Percentiles rank a stretch among this genome's conserved stretches.
These are phyloP conservation scores for Peromyscus californicus DNA, from an alignment of 2,113 vertebrate genomes.

Conservation along the genomic window DNA sequence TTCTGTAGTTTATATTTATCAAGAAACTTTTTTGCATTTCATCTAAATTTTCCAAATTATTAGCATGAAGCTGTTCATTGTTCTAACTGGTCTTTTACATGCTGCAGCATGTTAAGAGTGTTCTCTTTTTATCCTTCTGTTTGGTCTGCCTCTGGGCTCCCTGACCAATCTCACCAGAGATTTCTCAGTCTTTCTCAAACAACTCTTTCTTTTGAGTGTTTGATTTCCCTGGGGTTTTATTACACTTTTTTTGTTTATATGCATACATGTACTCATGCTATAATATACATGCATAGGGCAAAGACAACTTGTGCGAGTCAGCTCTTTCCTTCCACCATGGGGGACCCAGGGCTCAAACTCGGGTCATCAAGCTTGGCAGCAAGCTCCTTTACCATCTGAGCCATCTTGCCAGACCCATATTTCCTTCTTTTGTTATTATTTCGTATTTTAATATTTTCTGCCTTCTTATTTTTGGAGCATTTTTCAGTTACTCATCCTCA, in stretches of 20 bases:
- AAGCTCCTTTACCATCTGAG: neutral
- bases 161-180: conserved; percentile 5
- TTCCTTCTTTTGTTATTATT: neutral
- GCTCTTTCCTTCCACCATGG: neutral
- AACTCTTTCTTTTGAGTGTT: neutral
- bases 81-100: neutral
- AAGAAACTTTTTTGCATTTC: conserved; percentile 40
- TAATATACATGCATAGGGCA: neutral
- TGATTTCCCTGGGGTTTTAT: neutral
- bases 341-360: neutral
- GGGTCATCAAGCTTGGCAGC: neutral
- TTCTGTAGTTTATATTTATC: conserved; percentile 48
- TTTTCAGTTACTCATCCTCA: neutral
- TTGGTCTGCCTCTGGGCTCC: conserved; percentile 18
- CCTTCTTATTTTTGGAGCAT: neutral
- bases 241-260: neutral
- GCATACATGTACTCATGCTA: too few relatives aligned
- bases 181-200: conserved; percentile 4
- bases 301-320: neutral
- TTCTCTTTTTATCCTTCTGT: neutral
- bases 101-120: neutral
- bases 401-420: neutral
- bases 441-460: neutral
- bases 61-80: neutral
- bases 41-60: conserved; percentile 5